Evolutionary conservation across 1,140 invertebrate species (phyloP), one percentile per base, ranked within the genome.

Genomic region (Subanguina moxae): DNA sequence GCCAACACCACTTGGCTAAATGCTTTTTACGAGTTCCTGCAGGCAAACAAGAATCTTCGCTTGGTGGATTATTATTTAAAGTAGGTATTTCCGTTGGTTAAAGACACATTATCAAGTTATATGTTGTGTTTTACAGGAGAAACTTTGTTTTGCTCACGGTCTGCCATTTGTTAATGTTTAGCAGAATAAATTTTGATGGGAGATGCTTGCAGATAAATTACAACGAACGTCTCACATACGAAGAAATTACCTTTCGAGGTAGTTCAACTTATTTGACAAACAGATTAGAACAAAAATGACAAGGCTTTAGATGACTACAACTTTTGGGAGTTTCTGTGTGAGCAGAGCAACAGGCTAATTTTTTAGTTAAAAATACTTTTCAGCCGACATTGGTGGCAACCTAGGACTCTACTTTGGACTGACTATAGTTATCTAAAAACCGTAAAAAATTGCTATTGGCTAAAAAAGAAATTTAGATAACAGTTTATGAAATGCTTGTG

Each of bases 321-420:
- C 15, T 43, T 72, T 68, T 72, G 71, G 71, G 59, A 62, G 17
- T 73, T 70, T 15, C 43, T 71, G 1, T 62, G 67, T 71, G 15
- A 27, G 67, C 32, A 65, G 25, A 23, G 13, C 8, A 27, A 42
- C 25, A 11, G 19, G 19, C 61, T 46, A 72, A 9, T 66, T 65
- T 62, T 45, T 64, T 8, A 21, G 15, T 23, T 38, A 46, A 5
- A 68, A 19, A 42, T 68, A 21, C 28, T n/a, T 27, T 76, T 72
- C 30, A 70, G 73, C 73, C 17, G 73, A 75, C 25, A 62, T 75
- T 30, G 73, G 73, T 21, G 73, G 73, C 11, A 64, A 72, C 21
- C 21, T 75, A 27, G 73, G 73, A 0, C 74, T 75, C 9, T 75
- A 76, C 27, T 75, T 75, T 58, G 73, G 73, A 1, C 45, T 76